phyloP scores from a whole-genome alignment of 35 echinoderm and acorn worm species.

The Antedon bifida region DNA sequence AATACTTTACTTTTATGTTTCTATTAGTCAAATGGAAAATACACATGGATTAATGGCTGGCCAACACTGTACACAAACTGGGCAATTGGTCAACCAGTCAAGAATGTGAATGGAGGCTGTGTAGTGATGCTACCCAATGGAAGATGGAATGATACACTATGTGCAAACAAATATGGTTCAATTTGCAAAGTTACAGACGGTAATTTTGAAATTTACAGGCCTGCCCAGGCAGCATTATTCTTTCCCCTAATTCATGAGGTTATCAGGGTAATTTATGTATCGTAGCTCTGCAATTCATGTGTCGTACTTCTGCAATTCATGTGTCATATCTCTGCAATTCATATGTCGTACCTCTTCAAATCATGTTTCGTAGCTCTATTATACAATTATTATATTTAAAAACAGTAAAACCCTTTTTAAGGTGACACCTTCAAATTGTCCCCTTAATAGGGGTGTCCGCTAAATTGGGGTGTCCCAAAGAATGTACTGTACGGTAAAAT shows the following conservation, averaged over 20 bases:
- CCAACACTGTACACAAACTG: slow-evolving; percentile 67
- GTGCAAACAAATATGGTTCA: slow-evolving; percentile 16
- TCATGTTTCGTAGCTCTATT: too few species aligned
- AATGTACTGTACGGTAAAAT: too few species aligned
- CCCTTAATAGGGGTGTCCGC: too few species aligned
- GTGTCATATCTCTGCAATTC: too few species aligned
- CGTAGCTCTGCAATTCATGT: too few species aligned
- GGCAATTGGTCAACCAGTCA: slow-evolving; percentile 54
- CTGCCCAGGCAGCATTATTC: background rate
- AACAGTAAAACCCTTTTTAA: too few species aligned
- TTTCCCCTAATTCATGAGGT: background rate
- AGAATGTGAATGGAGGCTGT: slow-evolving; percentile 50
- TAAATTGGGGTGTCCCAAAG: too few species aligned
- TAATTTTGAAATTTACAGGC: slow-evolving; percentile 3
- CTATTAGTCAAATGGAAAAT: slow-evolving; percentile 38
- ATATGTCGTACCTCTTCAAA: too few species aligned
- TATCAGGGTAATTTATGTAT: too few species aligned
- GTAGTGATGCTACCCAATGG: slow-evolving; percentile 26
- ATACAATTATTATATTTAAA: too few species aligned
- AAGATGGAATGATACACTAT: slow-evolving; percentile 57
- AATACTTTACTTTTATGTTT: background rate
- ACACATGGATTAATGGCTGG: slow-evolving; percentile 49
- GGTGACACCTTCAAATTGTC: too few species aligned
- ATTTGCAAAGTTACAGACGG: slow-evolving; percentile 62
- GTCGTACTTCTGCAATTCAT: too few species aligned